Base-by-base conservation (phyloP, 2,113 vertebrate species). In the Mellivora capensis region DNA sequence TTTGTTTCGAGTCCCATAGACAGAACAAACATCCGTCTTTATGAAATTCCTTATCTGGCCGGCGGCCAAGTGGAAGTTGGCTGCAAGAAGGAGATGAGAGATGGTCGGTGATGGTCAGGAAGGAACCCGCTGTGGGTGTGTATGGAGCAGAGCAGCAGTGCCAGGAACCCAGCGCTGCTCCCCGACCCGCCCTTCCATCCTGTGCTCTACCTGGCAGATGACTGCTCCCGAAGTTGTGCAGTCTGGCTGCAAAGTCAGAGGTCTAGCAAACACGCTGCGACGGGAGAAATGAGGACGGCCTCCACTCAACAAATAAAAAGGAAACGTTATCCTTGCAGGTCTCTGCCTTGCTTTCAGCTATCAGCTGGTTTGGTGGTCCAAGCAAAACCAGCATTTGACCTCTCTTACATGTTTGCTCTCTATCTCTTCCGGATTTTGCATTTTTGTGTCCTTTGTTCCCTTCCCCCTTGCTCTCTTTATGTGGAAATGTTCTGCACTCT, bases 121-220 rank as follows among this genome's bases (percentile, higher is more conserved):
- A 98, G 94, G 90, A 97, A 95, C 92, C 44, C n/a, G 20, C 27
- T 42, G 76, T 94, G 96, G 87, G 87, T 1, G 80, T 85, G 93
- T 74, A 67, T 9, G 85, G 29, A 59, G 89, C 85, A n/a, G 25
- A 59, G 86, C 88, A n/a, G 54, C 91, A 87, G 62, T 77, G 96
- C 96, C 5, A 74, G 96, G 97, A 97, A 93, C 57, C 62, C 72
- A 79, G 81, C 20, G 25, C 49, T 6, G 17, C 7, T 7, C 39
- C 91, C n/a, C 1, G 4, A 37, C 52, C 92, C 88, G 47, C 96
- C 93, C 96, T 90, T 59, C 83, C 90, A 90, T 87, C 95, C 95
- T 93, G 97, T 27, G 39, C 83, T 71, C 89, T 67, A 87, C 83
- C 91, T 95, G 94, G 87, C 93, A 91, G 94, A 67, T 34, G 67